phyloP scores from a whole-genome alignment of 1,140 invertebrate genomes.

The Drosophila erecta region DNA sequence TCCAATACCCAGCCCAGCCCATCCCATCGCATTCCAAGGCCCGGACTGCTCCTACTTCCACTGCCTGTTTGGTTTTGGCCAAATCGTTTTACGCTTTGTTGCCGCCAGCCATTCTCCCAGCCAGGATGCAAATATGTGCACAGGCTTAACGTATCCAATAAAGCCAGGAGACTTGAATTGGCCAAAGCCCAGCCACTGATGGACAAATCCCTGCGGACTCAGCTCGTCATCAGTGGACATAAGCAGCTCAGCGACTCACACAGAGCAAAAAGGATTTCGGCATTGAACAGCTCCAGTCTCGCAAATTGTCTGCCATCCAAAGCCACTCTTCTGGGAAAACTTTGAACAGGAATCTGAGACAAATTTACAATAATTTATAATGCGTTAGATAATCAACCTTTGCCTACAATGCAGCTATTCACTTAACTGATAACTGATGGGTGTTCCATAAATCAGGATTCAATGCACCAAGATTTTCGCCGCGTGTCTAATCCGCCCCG shows the following conservation, averaged over 20 bases:
- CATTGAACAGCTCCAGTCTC: neutral
- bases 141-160: constrained; percentile 62
- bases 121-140: constrained; percentile 63
- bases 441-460: neutral
- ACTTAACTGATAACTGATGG: neutral
- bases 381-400: too few species aligned
- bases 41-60: constrained; percentile 9
- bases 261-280: constrained; percentile 17
- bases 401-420: neutral
- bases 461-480: neutral
- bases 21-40: neutral
- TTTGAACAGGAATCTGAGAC: neutral
- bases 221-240: constrained; percentile 61
- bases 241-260: constrained; percentile 51
- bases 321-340: neutral
- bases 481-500: constrained; percentile 15
- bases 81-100: constrained; percentile 66
- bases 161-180: constrained; percentile 30
- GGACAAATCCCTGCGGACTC: constrained; percentile 51
- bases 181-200: constrained; percentile 37
- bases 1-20: constrained; percentile 9
- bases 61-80: constrained; percentile 49
- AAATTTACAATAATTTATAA: too few species aligned
- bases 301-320: neutral
- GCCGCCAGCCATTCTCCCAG: constrained; percentile 40